Percentiles rank a stretch among this genome's conserved stretches.
These are phyloP conservation scores for Pangasius mekongensis DNA, from an alignment of 2,797 vertebrate species.

Conservation along the genomic window DNA sequence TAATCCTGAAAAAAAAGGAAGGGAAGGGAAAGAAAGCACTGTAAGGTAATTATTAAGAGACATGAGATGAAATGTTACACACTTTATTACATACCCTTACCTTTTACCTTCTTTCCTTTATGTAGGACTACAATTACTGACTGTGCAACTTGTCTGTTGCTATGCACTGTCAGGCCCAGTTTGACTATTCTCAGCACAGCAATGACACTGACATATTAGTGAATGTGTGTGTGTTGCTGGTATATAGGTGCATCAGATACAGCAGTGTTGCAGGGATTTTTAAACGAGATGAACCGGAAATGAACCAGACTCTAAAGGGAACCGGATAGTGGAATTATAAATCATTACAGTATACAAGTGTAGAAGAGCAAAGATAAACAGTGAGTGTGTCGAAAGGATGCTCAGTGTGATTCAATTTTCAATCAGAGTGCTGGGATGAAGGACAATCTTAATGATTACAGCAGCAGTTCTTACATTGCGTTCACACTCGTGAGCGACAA, in stretches of 20 bases:
- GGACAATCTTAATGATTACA: not conserved
- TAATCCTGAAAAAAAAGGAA: slow-evolving; percentile 27
- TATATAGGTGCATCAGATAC: not conserved
- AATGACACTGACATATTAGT: not conserved
- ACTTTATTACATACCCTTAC: not conserved
- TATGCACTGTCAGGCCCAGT: not conserved
- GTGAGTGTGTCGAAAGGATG: not conserved
- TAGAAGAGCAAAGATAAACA: not conserved
- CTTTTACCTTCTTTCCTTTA: not conserved
- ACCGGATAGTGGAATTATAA: too few species aligned
- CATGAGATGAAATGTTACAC: not conserved
- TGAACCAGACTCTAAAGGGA: not conserved
- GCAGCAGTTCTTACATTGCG: not conserved
- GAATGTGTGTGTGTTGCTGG: not conserved
- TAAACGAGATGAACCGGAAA: not conserved
- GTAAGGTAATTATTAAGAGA: not conserved
- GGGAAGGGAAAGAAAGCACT: not conserved
- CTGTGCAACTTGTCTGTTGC: not conserved
- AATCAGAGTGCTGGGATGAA: not conserved
- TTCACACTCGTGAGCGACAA: not conserved
- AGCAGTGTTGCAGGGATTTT: not conserved
- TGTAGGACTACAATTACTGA: not conserved
- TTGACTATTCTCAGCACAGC: not conserved
- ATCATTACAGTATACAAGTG: not conserved
- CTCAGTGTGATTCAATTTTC: not conserved